These are phyloP conservation scores for Hirudo medicinalis DNA, from an alignment of 1,140 invertebrate genomes.

Conservation along the genomic window DNA sequence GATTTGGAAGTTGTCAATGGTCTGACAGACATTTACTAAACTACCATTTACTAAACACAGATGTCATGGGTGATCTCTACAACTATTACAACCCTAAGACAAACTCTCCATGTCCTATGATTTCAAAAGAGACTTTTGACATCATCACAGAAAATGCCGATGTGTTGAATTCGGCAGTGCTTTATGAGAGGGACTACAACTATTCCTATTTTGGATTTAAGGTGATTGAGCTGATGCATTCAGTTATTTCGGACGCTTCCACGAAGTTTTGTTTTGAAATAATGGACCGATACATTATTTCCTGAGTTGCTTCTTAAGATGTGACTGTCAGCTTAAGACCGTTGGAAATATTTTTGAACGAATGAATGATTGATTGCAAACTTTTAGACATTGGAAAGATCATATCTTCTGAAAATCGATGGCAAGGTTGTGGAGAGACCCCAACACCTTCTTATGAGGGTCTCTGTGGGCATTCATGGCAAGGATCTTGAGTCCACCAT, in stretches of 20 bases:
- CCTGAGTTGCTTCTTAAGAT: background rate
- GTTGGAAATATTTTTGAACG: background rate
- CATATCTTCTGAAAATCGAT: slow-evolving; percentile 85
- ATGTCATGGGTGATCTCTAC: slow-evolving; percentile 78
- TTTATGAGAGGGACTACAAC: slow-evolving; percentile 89
- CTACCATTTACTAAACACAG: slow-evolving; percentile 42
- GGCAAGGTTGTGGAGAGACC: slow-evolving; percentile 59
- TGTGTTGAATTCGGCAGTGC: slow-evolving; percentile 81
- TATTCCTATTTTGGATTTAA: slow-evolving; percentile 99
- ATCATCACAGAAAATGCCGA: slow-evolving; percentile 75
- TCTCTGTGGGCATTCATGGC: slow-evolving; percentile 87
- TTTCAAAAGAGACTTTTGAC: slow-evolving; percentile 66
- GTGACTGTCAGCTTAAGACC: background rate
- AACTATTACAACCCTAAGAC: slow-evolving; percentile 61
- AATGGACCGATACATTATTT: background rate
- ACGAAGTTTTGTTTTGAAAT: background rate
- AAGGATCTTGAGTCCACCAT: slow-evolving; percentile 83
- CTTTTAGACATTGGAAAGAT: slow-evolving; percentile 71
- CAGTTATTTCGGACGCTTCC: no score
- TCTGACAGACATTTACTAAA: no score
- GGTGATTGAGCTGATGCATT: slow-evolving; percentile 35
- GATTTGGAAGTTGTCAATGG: no score
- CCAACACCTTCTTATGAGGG: slow-evolving; percentile 97
- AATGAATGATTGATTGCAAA: slow-evolving; percentile 7
- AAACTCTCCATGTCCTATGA: slow-evolving; percentile 58